Conservation (phyloP, 2,113 vertebrate genomes). For the Anarrhichthys ocellatus region DNA sequence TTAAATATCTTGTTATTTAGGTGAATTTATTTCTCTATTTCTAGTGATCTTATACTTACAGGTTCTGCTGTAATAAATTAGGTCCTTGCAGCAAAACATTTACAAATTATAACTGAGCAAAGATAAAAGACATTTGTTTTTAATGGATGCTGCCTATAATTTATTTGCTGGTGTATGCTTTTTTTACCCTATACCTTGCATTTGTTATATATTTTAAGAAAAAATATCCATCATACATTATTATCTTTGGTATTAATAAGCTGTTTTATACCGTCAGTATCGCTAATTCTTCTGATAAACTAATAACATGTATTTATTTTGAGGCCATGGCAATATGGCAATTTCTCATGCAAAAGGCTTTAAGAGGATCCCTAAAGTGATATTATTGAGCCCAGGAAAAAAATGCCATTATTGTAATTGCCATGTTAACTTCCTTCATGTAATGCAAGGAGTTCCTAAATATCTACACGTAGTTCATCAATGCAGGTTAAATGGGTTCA, state of each 20-base stretch:
- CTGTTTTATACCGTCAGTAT: neutral
- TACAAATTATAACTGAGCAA: slow-evolving; percentile 7
- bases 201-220: neutral
- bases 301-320: neutral
- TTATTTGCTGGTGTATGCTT: neutral
- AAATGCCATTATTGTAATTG: neutral
- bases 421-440: neutral
- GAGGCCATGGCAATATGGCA: neutral
- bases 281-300: neutral
- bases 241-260: neutral
- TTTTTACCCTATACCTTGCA: neutral
- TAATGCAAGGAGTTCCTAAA: neutral
- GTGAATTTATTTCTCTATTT: neutral
- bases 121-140: neutral
- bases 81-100: slow-evolving; percentile 29
- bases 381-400: too few species aligned
- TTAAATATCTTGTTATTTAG: neutral
- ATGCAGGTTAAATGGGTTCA: neutral
- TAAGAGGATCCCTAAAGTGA: too few species aligned
- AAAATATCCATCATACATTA: neutral
- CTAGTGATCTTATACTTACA: neutral
- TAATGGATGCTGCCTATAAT: neutral
- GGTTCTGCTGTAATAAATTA: slow-evolving; percentile 2
- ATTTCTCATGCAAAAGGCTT: too few species aligned
- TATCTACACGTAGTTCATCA: too few species aligned